A percentile compares a stretch with the other conserved stretches of the same genome.
These are phyloP conservation scores for Drosophila kohkoa DNA, from an alignment of 1,140 invertebrate genomes.

Conservation along the genomic window DNA sequence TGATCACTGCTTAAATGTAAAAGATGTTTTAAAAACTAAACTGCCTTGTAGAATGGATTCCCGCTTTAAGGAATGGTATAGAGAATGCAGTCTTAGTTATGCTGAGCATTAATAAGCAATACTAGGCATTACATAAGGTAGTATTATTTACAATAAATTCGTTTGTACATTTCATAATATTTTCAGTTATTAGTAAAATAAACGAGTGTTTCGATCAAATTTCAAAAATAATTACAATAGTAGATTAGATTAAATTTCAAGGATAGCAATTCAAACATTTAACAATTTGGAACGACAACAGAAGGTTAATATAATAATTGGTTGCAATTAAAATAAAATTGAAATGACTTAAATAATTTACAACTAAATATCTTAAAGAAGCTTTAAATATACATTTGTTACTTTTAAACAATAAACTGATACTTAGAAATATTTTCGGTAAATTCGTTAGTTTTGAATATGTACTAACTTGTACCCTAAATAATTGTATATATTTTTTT, in stretches of 20 bases:
- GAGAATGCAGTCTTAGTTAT: conserved; percentile 34
- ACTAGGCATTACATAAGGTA: conserved; percentile 44
- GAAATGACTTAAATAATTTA: conserved; percentile 25
- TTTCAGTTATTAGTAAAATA: conserved; percentile 32
- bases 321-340: conserved; percentile 29
- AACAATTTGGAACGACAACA: conserved; percentile 59
- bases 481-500: background rate
- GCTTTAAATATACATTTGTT: conserved; percentile 15
- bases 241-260: conserved; percentile 25
- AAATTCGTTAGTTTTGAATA: background rate
- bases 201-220: conserved; percentile 18
- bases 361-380: conserved; percentile 28
- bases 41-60: background rate
- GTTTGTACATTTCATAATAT: conserved; percentile 12
- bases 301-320: conserved; percentile 39
- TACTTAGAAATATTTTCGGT: background rate
- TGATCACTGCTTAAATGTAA: background rate
- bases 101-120: conserved; percentile 77
- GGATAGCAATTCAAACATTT: conserved; percentile 40
- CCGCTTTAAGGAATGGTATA: background rate
- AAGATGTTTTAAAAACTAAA: background rate
- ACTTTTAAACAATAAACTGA: background rate
- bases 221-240: conserved; percentile 22
- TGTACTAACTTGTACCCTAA: background rate
- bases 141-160: conserved; percentile 60